Evolutionary conservation across 1,140 invertebrate species (phyloP), one percentile per base, ranked within the genome.

Genomic region (Teleopsis dalmanni): DNA sequence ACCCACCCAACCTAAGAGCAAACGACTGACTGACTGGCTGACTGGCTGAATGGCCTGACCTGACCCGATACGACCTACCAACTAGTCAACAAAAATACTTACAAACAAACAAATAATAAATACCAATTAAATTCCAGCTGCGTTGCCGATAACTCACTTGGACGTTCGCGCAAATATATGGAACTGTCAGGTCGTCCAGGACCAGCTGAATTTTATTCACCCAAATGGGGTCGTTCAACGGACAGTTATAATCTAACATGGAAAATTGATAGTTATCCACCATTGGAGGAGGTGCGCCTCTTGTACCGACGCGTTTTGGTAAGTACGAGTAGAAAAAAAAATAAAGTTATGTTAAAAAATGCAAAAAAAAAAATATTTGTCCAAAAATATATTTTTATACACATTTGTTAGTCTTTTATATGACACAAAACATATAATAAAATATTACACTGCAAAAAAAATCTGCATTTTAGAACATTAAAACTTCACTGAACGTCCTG

Each of bases 121-220:
- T 51, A 31, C 34, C 42, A 45, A 38, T 51, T 38, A 19, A 36
- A 47, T 50, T 54, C 19, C 71, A 83, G 81, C 51, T 86, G 83
- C 57, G 76, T 79, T 19, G 83, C 83, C 0, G 78, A 81, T 58
- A 87, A 87, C 66, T 80, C 76, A 35, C 73, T 85, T 31, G 83
- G 83, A 23, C 72, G 79, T 3, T 79, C 81, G 3, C 78, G 80
- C 26, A 79, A 79, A 52, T 81, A 81, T 60, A 80, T 82, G 56
- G 80, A 81, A 57, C 70, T 82, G 42, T 80, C 79, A 3, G 81
- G 81, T 1, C 75, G 81, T 35, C 81, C 81, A 0, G 79, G 81
- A n/a, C 77, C 81, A 10, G 79, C 81, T 18, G 71, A 75, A 40
- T 80, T 83, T 61, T 75, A 77, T 10, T 81, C 80, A 13, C 72